These are phyloP conservation scores for Poecile montanus DNA, from an alignment of 2,797 vertebrate species.

Conservation along the genomic window DNA sequence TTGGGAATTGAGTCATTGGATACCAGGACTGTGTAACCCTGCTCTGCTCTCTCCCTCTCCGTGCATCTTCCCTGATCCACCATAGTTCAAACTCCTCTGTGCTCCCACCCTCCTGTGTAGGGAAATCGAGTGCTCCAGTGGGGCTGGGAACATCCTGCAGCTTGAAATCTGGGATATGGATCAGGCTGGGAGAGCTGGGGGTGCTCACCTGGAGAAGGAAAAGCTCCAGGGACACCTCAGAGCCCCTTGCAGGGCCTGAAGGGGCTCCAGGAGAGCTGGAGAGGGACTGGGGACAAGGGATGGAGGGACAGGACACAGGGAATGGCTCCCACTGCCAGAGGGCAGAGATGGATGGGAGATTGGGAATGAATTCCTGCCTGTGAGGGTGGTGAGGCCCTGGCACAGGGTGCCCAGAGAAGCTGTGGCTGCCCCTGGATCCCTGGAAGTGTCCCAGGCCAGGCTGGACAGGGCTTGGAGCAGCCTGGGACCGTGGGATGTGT, in stretches of 20 bases:
- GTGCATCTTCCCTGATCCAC: background rate
- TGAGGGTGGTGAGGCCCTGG: accelerated
- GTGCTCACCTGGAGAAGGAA: accelerated
- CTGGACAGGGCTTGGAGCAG: accelerated
- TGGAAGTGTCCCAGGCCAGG: accelerated
- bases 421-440: background rate
- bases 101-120: background rate
- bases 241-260: background rate
- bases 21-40: background rate
- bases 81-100: accelerated
- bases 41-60: background rate
- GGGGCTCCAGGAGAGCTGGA: background rate
- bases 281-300: background rate
- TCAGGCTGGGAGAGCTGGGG: background rate
- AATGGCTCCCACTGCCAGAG: background rate
- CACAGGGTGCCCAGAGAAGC: accelerated
- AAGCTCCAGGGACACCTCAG: background rate
- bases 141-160: background rate
- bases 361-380: background rate
- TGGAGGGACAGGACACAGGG: background rate
- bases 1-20: background rate
- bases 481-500: accelerated
- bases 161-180: accelerated
- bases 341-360: accelerated
- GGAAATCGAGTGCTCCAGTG: accelerated